phyloP scores from a whole-genome alignment of 2,888 invertebrate genomes.

The Coleophora deauratella region DNA sequence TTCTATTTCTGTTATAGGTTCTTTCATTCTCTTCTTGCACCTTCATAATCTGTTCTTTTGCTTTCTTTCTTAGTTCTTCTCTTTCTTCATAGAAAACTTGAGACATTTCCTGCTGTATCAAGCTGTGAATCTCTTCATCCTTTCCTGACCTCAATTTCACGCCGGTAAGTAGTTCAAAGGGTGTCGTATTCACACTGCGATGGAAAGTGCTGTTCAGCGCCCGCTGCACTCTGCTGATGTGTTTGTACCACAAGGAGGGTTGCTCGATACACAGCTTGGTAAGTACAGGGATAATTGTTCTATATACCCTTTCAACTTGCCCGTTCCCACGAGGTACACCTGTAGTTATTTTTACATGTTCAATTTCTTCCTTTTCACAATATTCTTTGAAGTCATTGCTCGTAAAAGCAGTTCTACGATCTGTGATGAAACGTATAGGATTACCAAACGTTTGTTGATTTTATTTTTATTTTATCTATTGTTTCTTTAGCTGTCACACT shows the following conservation, averaged over 20 bases:
- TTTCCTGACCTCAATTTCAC: conserved; percentile 13
- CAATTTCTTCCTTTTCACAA: conserved; percentile 31
- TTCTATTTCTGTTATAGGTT: conserved; percentile 10
- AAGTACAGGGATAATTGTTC: conserved; percentile 8
- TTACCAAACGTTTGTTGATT: conserved; percentile 34
- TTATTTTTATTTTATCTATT: conserved; percentile 20
- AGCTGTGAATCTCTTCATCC: conserved; percentile 6
- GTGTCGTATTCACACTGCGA: conserved; percentile 14
- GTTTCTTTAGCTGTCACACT: conserved; percentile 29
- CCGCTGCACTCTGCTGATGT: conserved; percentile 13
- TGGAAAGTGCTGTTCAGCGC: conserved; percentile 19
- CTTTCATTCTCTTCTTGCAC: conserved; percentile 12
- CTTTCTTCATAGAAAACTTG: conserved; percentile 1
- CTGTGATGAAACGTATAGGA: conserved; percentile 30
- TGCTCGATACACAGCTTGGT: conserved; percentile 11
- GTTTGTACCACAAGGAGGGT: conserved; percentile 8
- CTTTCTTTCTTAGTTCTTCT: conserved; percentile 8
- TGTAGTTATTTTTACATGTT: conserved; percentile 24
- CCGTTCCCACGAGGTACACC: conserved; percentile 35
- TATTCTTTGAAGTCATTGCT: conserved; percentile 30
- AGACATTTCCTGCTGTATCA: conserved; percentile 4
- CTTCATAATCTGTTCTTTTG: conserved; percentile 12
- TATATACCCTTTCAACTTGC: conserved; percentile 20
- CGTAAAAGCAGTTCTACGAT: conserved; percentile 36
- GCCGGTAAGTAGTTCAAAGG: conserved; percentile 17